Percentiles rank a stretch among this genome's conserved stretches.
Evolutionary conservation across 2,113 vertebrate genomes (phyloP).

Genomic region (Onychostruthus taczanowskii): DNA sequence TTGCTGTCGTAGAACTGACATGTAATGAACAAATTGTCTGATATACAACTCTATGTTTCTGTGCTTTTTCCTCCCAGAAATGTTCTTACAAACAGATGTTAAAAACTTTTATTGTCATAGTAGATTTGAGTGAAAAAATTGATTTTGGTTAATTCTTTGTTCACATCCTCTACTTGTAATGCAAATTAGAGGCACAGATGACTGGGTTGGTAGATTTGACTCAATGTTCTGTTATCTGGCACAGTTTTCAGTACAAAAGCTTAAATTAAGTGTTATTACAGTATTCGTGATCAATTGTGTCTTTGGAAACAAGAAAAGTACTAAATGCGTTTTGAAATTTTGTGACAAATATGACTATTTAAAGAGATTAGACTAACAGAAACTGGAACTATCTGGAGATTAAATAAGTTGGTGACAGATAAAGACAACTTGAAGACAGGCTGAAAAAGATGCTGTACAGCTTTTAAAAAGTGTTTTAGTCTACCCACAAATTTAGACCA

Average conservation of each 20-base stretch:
- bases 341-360: not conserved
- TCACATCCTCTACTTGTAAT: not conserved
- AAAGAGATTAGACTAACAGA: not conserved
- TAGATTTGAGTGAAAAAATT: not conserved
- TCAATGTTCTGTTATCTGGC: not conserved
- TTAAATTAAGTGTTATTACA: not conserved
- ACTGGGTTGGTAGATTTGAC: not conserved
- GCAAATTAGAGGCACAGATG: not conserved
- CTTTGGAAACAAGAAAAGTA: not conserved
- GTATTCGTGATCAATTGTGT: not conserved
- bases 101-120: not conserved
- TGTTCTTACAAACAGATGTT: not conserved
- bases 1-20: not conserved
- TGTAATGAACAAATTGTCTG: not conserved
- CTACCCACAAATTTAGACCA: not conserved
- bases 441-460: not conserved
- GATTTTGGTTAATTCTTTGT: not conserved
- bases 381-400: not conserved
- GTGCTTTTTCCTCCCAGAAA: not conserved
- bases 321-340: not conserved
- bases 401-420: not conserved
- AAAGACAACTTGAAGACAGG: not conserved
- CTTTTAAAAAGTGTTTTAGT: not conserved
- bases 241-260: not conserved
- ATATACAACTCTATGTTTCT: not conserved